These are phyloP conservation scores for Nothocercus nigrocapillus DNA, from an alignment of 2,113 vertebrate species.

Conservation along the genomic window DNA sequence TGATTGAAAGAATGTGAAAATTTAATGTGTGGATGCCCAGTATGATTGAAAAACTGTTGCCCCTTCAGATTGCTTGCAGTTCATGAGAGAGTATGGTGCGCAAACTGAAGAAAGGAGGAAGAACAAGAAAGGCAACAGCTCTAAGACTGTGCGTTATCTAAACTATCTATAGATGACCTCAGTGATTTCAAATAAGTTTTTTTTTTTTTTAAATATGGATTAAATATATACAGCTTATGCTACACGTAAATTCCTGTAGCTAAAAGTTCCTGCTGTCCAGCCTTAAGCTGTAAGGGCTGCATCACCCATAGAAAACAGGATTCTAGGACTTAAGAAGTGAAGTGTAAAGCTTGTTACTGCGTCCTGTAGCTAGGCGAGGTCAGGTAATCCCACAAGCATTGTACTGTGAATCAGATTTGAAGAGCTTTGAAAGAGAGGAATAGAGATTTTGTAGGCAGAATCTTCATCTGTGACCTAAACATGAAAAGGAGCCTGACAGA, in stretches of 20 bases:
- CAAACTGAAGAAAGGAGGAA: background rate
- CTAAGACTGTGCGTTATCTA: background rate
- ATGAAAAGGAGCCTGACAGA: background rate
- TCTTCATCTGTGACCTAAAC: background rate
- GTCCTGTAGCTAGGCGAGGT: background rate
- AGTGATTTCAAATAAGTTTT: slow-evolving; percentile 2
- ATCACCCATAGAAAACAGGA: background rate
- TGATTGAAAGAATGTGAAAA: slow-evolving; percentile 6
- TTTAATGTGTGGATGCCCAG: slow-evolving; percentile 25
- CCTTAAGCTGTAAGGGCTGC: background rate
- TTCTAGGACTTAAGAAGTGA: background rate
- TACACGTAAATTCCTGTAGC: background rate
- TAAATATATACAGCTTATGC: background rate
- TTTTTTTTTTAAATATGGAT: background rate
- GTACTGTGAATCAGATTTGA: background rate
- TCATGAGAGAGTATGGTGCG: background rate
- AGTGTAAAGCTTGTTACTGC: background rate
- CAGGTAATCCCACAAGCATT: background rate
- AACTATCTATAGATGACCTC: slow-evolving; percentile 35
- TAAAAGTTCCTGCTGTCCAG: background rate
- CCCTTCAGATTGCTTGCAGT: slow-evolving; percentile 20
- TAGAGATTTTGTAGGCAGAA: background rate
- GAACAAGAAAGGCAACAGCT: background rate
- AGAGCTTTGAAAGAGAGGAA: background rate
- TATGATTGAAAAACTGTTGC: slow-evolving; percentile 25